These are phyloP conservation scores for Brachyptera putata DNA, from an alignment of 2,888 invertebrate species.

Conservation along the genomic window DNA sequence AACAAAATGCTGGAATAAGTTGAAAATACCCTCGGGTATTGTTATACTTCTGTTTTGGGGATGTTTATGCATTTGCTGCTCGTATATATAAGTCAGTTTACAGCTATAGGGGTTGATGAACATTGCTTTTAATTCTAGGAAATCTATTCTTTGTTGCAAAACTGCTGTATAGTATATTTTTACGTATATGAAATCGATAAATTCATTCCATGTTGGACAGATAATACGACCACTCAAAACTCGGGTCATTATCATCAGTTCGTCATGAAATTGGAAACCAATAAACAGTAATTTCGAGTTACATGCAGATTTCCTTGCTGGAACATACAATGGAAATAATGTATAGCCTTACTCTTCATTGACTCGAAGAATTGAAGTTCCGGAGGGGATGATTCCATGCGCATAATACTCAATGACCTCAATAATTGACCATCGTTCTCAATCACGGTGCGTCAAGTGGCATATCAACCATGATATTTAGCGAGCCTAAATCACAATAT, in stretches of 20 bases:
- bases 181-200: constrained; percentile 8
- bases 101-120: not conserved
- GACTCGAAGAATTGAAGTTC: not conserved
- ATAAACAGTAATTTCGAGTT: not conserved
- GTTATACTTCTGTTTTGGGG: constrained; percentile 20
- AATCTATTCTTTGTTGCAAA: constrained; percentile 7
- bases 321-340: not conserved
- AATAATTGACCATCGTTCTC: too few species aligned
- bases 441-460: too few species aligned
- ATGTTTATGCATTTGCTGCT: constrained; percentile 15
- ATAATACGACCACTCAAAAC: constrained; percentile 15
- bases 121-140: constrained; percentile 8
- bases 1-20: constrained; percentile 23
- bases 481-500: too few species aligned
- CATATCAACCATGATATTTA: too few species aligned
- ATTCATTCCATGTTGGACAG: constrained; percentile 6
- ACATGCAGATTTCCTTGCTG: not conserved
- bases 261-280: constrained; percentile 16
- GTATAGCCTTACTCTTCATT: not conserved
- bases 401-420: too few species aligned
- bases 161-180: not conserved
- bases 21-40: constrained; percentile 17
- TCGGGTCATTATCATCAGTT: not conserved
- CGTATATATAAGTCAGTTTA: constrained; percentile 18
- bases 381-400: too few species aligned